phyloP scores from a whole-genome alignment of 1,140 invertebrate species.

The Lepidurus couesii region DNA sequence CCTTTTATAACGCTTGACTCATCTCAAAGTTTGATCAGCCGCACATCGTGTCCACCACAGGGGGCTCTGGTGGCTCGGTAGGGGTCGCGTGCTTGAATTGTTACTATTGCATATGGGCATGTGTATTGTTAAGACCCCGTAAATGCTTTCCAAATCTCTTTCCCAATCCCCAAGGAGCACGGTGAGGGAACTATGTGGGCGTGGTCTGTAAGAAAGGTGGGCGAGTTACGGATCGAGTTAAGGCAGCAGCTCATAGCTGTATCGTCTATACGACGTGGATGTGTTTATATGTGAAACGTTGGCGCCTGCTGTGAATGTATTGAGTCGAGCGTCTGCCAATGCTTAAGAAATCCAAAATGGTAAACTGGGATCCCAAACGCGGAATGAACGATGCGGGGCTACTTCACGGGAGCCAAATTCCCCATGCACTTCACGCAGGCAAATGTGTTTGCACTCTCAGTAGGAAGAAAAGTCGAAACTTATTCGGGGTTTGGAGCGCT shows the following conservation, averaged over 20 bases:
- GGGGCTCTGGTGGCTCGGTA: not conserved
- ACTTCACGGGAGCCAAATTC: constrained; percentile 21
- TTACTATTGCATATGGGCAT: too few species aligned
- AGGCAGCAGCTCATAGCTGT: too few species aligned
- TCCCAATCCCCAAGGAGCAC: too few species aligned
- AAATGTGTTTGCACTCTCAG: constrained; percentile 18
- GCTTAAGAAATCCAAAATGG: not conserved
- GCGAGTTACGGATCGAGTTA: not conserved
- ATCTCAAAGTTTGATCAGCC: not conserved
- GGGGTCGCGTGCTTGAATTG: not conserved
- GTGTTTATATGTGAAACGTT: too few species aligned
- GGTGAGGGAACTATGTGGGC: too few species aligned
- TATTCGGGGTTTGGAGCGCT: too few species aligned
- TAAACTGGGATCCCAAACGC: not conserved
- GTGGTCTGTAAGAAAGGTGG: not conserved
- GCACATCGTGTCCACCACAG: not conserved
- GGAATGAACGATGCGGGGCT: not conserved
- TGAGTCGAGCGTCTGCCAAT: not conserved
- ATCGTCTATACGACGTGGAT: too few species aligned
- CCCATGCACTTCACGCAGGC: constrained; percentile 13
- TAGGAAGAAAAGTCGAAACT: not conserved
- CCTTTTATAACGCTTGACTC: constrained; percentile 3
- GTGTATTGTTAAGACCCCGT: too few species aligned
- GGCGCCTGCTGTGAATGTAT: constrained; percentile 9
- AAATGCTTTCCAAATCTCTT: too few species aligned